Evolutionary conservation across 1,140 invertebrate species (phyloP).

Genomic region (Octopus sinensis): DNA sequence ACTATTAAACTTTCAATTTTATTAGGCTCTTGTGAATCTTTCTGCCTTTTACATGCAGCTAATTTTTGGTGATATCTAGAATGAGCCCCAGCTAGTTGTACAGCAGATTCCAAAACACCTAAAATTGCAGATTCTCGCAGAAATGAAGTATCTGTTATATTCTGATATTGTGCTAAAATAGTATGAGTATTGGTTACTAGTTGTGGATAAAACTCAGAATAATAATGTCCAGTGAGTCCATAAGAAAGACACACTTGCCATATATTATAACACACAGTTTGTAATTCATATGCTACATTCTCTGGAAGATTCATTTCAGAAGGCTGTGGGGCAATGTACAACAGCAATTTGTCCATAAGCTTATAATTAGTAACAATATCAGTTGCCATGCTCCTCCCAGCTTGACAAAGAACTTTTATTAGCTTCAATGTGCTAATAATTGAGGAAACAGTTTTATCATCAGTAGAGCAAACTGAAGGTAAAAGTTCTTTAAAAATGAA

Average conservation of each 20-base stretch:
- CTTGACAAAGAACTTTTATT: conserved; percentile 52
- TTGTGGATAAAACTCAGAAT: conserved; percentile 32
- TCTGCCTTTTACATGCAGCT: too few relatives aligned
- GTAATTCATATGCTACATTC: conserved; percentile 48
- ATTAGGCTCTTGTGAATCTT: too few relatives aligned
- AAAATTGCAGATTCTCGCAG: conserved; percentile 38
- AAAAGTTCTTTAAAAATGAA: conserved; percentile 50
- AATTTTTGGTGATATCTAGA: background rate
- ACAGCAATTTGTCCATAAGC: conserved; percentile 28
- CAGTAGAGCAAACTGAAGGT: conserved; percentile 28
- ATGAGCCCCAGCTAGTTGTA: conserved; percentile 26
- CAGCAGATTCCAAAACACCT: conserved; percentile 39
- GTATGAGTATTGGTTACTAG: background rate
- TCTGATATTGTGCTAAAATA: background rate
- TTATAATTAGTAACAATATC: conserved; percentile 42
- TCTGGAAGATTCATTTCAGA: conserved; percentile 48
- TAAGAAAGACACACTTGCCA: conserved; percentile 58
- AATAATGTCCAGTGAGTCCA: conserved; percentile 51
- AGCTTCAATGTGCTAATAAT: conserved; percentile 50
- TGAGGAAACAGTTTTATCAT: background rate
- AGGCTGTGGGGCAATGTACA: conserved; percentile 20
- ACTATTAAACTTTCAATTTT: conserved; percentile 12
- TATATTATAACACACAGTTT: conserved; percentile 54
- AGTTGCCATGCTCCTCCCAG: conserved; percentile 51
- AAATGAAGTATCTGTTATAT: background rate